These are phyloP conservation scores for Leptinotarsa texana DNA, from an alignment of 1,140 invertebrate species.

Conservation along the genomic window DNA sequence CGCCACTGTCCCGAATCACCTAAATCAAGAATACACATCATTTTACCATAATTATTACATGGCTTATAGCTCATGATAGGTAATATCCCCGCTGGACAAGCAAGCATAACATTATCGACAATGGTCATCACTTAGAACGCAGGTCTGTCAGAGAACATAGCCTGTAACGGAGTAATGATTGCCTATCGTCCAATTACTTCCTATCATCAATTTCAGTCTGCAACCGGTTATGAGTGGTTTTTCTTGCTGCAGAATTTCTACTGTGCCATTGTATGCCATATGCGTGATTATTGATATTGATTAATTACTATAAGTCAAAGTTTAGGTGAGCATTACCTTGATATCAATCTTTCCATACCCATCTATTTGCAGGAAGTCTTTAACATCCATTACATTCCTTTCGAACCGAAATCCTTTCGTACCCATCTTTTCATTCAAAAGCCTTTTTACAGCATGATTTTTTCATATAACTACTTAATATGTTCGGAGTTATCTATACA, in stretches of 20 bases:
- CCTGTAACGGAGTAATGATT: neutral
- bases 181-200: slow-evolving; percentile 1
- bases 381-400: too few relatives aligned
- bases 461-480: too few relatives aligned
- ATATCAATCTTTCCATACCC: too few relatives aligned
- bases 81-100: neutral
- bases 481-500: too few relatives aligned
- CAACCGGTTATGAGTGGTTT: neutral
- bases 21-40: slow-evolving; percentile 3
- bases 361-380: too few relatives aligned
- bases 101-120: slow-evolving; percentile 2
- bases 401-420: too few relatives aligned
- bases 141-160: neutral
- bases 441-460: too few relatives aligned
- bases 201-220: neutral
- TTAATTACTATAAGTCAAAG: too few relatives aligned
- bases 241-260: neutral
- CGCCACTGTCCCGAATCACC: neutral
- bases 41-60: neutral
- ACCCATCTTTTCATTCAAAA: too few relatives aligned
- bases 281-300: too few relatives aligned
- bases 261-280: neutral
- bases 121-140: neutral
- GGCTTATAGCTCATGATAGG: neutral
- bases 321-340: too few relatives aligned